Evolutionary conservation across 1,140 invertebrate genomes (phyloP).

Genomic region (Latrodectus geometricus): DNA sequence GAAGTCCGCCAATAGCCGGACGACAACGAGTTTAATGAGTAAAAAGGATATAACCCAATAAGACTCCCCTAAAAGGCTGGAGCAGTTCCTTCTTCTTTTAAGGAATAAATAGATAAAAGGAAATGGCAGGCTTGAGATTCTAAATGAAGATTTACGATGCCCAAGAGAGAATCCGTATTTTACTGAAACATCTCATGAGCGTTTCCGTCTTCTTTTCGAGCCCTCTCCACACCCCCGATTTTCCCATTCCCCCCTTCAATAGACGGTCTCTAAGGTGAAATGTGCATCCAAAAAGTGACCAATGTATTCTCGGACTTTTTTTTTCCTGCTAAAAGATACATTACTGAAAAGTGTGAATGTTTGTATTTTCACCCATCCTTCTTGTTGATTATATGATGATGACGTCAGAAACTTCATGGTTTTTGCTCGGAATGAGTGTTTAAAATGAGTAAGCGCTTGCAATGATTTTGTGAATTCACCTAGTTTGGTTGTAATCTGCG

Average conservation of each 20-base stretch:
- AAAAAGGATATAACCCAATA: conserved; percentile 32
- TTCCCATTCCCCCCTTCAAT: background rate
- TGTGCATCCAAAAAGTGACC: background rate
- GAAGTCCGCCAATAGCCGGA: too few species aligned
- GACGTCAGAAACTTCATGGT: too few species aligned
- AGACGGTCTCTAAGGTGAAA: background rate
- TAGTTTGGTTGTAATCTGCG: too few species aligned
- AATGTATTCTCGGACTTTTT: background rate
- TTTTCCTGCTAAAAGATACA: background rate
- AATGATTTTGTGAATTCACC: too few species aligned
- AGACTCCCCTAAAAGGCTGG: conserved; percentile 12
- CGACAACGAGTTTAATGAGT: background rate
- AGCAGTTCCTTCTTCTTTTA: conserved; percentile 10
- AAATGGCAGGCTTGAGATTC: background rate
- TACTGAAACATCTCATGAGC: conserved; percentile 2
- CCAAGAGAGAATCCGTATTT: conserved; percentile 13
- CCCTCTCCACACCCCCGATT: background rate
- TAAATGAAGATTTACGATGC: conserved; percentile 50
- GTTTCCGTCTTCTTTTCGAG: background rate
- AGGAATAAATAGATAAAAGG: conserved; percentile 34
- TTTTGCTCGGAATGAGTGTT: too few species aligned
- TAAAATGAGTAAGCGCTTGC: too few species aligned
- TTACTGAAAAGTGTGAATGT: background rate
- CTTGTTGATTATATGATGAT: too few species aligned
- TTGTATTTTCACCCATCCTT: background rate